Evolutionary conservation across 2,888 invertebrate genomes (phyloP), one percentile per base, ranked within the genome.

Genomic region (Steinernema hermaphroditum): DNA sequence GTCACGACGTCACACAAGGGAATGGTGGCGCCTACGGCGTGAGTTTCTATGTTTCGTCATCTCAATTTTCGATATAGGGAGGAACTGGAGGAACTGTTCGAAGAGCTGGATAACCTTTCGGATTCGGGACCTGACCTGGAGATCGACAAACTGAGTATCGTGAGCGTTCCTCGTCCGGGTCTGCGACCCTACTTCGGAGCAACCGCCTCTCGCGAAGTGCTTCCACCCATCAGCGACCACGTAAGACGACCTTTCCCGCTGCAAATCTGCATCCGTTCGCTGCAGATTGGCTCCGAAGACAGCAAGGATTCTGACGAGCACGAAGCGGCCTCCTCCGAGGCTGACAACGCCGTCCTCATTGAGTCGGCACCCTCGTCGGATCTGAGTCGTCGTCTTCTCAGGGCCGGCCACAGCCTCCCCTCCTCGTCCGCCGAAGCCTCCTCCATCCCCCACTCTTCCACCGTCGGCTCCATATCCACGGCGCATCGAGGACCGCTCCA

Each of bases 21-120:
- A 22, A 68, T 68, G 27, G 27, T 43, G 19, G 54, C 43, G 8
- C 43, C 57, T 6, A 68, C 73, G 9, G 32, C 49, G 44, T 62
- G 29, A 22, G 6, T 32, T 43, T 14, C 19, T 32, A 68, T 4
- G 9, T 54, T 68, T 68, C n/a, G 0, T 12, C 2, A 29, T 6
- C 49, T n/a, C 34, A 69, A 19, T 14, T 50, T 32, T 54, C 1
- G 2, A 29, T 71, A n/a, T 14, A 27, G 37, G 49, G 74, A 81
- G 70, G 85, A 85, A 49, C 62, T 85, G 27, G 81, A 85, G 72
- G 82, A 80, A 43, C 78, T 84, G 69, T 87, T 97, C 89, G 92
- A 97, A 90, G 96, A 98, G 88, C 89, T 97, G 80, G 96, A 96
- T 88, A 95, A 96, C 76, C 89, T 96, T 76, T 94, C 94, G 82